Base-by-base conservation (phyloP, 2,888 invertebrate species). In the Craniophora ligustri region DNA sequence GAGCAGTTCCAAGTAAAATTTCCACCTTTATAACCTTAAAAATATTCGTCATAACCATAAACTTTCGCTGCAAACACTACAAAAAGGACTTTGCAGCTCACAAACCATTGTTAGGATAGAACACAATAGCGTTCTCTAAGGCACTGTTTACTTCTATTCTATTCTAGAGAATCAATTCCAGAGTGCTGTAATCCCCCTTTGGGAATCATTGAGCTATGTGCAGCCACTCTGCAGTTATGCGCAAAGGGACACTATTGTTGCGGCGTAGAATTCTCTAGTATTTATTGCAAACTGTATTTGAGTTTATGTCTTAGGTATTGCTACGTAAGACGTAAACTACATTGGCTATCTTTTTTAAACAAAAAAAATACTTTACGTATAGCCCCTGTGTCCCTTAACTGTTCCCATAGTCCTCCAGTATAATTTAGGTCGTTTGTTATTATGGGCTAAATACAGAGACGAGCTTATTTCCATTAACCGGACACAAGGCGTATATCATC, bases 91-190 rank as follows among this genome's bases (percentile, higher is more conserved):
- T 76, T 58, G 74, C 72, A 75, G 72, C 75, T 75, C 72, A 69
- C 67, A 67, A 75, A 67, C 72, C 67, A 76, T 83, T 82, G 80
- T 81, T 67, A 63, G 50, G 46, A 41, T 35, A 42, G 47, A 62
- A 67, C 74, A 79, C 82, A 82, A 80, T 81, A 66, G 69, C 50
- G 56, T 36, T 76, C 81, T 66, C 82, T 40, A 57, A 72, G 75
- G 85, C 76, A 76, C 74, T 72, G 65, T 76, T 77, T 68, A 71
- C 79, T 75, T 75, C 76, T 79, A 76, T 69, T 76, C 74, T 77
- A 66, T 69, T 68, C 76, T 70, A 60, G 67, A 67, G 67, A 80
- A 81, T 81, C 82, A 80, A 84, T 85, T 84, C 72, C 44, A 72
- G 61, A 57, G 57, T 66, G 54, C 62, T 59, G 55, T 75, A 75